Conservation (phyloP, 2,888 invertebrate species). For the Rhyacophila evoluta region DNA sequence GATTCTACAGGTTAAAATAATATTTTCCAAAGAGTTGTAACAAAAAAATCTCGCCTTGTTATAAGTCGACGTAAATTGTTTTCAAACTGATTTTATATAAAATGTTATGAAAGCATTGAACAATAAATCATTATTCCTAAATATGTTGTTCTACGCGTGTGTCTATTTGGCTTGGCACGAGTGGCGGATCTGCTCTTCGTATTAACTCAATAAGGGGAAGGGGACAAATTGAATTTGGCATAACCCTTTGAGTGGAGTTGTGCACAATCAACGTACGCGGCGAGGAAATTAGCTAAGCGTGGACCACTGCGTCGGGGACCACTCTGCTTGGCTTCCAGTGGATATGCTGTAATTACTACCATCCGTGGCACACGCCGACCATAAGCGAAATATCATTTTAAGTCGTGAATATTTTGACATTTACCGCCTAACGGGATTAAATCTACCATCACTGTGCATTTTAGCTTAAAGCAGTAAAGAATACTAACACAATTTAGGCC, state of each 20-base stretch:
- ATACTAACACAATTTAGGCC: too few relatives aligned
- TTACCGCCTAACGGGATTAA: too few relatives aligned
- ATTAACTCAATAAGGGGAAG: conserved; percentile 10
- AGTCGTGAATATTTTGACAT: too few relatives aligned
- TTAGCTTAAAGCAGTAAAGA: too few relatives aligned
- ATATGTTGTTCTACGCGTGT: neutral
- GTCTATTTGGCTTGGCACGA: neutral
- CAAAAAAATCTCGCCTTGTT: too few relatives aligned
- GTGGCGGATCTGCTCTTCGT: neutral
- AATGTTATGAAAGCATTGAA: neutral
- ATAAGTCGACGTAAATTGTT: too few relatives aligned
- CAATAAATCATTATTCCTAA: neutral
- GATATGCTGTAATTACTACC: conserved; percentile 2
- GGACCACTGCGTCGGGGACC: conserved; percentile 11
- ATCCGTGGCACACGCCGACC: neutral
- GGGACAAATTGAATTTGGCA: conserved; percentile 34
- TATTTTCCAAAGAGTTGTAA: too few relatives aligned
- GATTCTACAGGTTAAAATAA: too few relatives aligned
- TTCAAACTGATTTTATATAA: too few relatives aligned
- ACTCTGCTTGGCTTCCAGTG: neutral
- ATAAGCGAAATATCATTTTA: neutral
- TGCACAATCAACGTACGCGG: conserved; percentile 6
- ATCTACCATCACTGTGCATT: too few relatives aligned
- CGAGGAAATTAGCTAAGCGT: conserved; percentile 26
- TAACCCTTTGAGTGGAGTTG: conserved; percentile 35